phyloP scores from a whole-genome alignment of 2,113 vertebrate genomes.

The Malurus melanocephalus region DNA sequence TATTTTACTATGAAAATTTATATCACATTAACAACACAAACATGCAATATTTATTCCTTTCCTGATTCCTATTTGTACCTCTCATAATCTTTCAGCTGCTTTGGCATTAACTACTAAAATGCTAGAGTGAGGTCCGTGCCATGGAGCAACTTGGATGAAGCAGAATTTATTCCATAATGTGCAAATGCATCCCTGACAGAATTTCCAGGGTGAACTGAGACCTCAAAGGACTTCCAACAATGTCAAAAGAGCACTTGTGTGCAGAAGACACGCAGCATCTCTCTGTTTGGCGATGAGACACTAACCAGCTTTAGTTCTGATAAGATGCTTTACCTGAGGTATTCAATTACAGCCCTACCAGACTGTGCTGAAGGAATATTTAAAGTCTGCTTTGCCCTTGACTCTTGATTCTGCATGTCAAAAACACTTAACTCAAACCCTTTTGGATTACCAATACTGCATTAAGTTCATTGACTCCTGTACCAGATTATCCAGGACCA shows the following conservation, averaged over 20 bases:
- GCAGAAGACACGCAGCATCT: conserved; percentile 36
- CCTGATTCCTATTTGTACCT: background rate
- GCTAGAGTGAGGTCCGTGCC: background rate
- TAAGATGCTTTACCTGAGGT: conserved; percentile 68
- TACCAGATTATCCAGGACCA: conserved; percentile 42
- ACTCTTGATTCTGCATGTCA: conserved; percentile 75
- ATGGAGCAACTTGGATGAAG: background rate
- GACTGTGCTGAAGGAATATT: conserved; percentile 62
- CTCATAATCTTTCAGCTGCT: background rate
- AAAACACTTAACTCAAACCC: conserved; percentile 75
- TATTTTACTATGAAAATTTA: conserved; percentile 38
- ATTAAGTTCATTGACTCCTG: conserved; percentile 63
- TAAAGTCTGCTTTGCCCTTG: conserved; percentile 77
- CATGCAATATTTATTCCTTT: conserved; percentile 13
- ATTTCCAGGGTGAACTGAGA: conserved; percentile 11
- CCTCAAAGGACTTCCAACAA: conserved; percentile 59
- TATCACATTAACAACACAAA: conserved; percentile 26
- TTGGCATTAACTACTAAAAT: conserved; percentile 1
- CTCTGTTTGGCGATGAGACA: conserved; percentile 48
- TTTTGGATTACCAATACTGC: conserved; percentile 67
- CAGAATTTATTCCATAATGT: background rate
- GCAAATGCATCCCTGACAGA: background rate
- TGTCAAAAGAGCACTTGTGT: conserved; percentile 61
- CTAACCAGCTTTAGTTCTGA: conserved; percentile 69
- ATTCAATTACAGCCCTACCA: conserved; percentile 73